These are phyloP conservation scores for Lagopus leucura DNA, from an alignment of 2,113 vertebrate genomes.

Conservation along the genomic window DNA sequence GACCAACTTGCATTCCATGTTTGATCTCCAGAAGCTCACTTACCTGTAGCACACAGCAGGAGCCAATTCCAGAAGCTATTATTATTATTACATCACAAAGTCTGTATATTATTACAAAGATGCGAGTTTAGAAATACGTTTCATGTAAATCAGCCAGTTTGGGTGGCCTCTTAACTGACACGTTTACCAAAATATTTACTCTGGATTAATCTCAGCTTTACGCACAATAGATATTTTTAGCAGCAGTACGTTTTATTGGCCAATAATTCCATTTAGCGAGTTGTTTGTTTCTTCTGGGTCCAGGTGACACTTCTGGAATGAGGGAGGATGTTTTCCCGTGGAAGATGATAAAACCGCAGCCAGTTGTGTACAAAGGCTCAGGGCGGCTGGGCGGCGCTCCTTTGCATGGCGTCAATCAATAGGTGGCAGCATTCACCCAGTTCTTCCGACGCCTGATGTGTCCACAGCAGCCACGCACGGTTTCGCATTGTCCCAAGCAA, in stretches of 20 bases:
- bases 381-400: not conserved
- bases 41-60: not conserved
- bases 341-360: not conserved
- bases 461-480: not conserved
- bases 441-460: not conserved
- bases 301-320: fast-evolving
- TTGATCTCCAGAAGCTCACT: not conserved
- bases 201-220: not conserved
- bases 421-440: slow-evolving; percentile 76
- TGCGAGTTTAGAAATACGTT: fast-evolving
- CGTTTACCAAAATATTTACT: not conserved
- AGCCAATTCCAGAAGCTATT: not conserved
- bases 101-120: not conserved
- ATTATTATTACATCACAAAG: not conserved
- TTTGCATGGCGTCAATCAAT: slow-evolving; percentile 61
- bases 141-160: not conserved
- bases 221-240: not conserved
- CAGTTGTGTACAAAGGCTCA: fast-evolving
- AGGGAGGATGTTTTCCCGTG: not conserved
- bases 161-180: not conserved
- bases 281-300: not conserved
- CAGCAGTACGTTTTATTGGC: not conserved
- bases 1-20: not conserved
- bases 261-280: not conserved
- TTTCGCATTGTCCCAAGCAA: not conserved